Percentiles rank a stretch among this genome's conserved stretches.
These are phyloP conservation scores for Datnioides undecimradiatus DNA, from an alignment of 2,113 vertebrate species.

Conservation along the genomic window DNA sequence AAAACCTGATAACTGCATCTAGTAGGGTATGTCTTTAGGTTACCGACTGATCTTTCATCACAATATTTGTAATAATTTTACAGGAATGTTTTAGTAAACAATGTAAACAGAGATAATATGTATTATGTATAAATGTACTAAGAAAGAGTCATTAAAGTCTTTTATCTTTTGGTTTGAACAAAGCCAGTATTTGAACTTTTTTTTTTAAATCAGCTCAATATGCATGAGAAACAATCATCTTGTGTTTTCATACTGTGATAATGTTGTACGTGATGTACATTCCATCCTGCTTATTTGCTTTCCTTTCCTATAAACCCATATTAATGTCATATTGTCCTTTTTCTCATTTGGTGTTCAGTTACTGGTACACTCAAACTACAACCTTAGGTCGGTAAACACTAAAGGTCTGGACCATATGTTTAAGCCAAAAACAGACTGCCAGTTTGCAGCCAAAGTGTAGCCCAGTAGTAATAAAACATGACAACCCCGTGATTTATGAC, in stretches of 20 bases:
- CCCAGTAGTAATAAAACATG: neutral
- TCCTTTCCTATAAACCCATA: neutral
- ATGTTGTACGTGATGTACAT: neutral
- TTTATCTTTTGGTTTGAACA: conserved; percentile 4
- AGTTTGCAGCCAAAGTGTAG: neutral
- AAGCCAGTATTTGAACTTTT: neutral
- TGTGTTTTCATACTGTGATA: too few species aligned
- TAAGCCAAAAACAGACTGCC: neutral
- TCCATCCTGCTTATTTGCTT: neutral
- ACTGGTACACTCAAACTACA: neutral
- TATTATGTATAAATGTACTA: conserved; percentile 3
- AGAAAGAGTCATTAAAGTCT: conserved; percentile 36
- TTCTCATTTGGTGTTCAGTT: neutral
- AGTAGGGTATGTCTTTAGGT: too few species aligned
- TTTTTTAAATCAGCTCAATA: neutral
- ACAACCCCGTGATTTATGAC: conserved; percentile 10
- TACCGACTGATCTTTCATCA: neutral
- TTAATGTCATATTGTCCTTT: neutral
- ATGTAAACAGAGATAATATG: conserved; percentile 11
- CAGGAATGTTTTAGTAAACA: neutral
- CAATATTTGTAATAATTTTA: conserved; percentile 1
- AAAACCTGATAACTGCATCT: neutral
- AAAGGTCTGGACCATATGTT: neutral
- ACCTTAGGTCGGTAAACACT: neutral
- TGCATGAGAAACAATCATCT: conserved; percentile 3